Base-by-base conservation (phyloP, 2,113 vertebrate species). In the Sinocyclocheilus anshuiensis region DNA sequence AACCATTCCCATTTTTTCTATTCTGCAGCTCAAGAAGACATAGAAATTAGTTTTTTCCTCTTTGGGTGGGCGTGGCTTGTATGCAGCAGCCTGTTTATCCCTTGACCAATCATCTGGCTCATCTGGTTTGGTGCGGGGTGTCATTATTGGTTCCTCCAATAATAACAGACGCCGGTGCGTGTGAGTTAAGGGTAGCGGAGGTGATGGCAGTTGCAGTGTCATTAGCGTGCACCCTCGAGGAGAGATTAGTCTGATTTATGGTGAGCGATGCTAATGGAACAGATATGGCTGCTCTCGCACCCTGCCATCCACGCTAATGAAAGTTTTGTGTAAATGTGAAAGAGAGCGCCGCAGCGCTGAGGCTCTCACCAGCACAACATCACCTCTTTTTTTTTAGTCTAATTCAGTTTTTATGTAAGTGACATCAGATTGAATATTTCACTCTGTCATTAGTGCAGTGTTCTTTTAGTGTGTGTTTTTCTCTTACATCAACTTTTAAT, bases 291-390 rank as follows among this genome's bases (percentile, higher is more conserved):
- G 50, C 75, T 77, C 90, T 88, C 91, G 92, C 92, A 92, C 89
- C 90, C 82, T 88, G 84, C 92, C 91, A 93, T 94, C 94, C 92
- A 93, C 89, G 90, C 93, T 95, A 95, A 95, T 95, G 95, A 95
- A 95, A 94, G 94, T 95, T 95, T 95, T 95, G 94, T 95, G 95
- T 94, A 95, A 95, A 95, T 95, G 92, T 92, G 74, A 65, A 59
- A 50, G 84, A 92, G 92, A 91, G 11, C 87, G 83, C 39, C 16
- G 87, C 90, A 50, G 53, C 63, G 74, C 39, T 50, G 29, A 26
- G 26, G 75, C 59, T 78, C 45, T 65, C 24, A 61, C 36, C 79
- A 67, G 16, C 42, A 18, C 79, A 29, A 6, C 79, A 67, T 78
- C 75, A 36, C 74, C 79, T 12, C 22, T 82, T 45, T 84, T 63